These are phyloP conservation scores for Crossocerus cetratus DNA, from an alignment of 2,888 invertebrate species.

Conservation along the genomic window DNA sequence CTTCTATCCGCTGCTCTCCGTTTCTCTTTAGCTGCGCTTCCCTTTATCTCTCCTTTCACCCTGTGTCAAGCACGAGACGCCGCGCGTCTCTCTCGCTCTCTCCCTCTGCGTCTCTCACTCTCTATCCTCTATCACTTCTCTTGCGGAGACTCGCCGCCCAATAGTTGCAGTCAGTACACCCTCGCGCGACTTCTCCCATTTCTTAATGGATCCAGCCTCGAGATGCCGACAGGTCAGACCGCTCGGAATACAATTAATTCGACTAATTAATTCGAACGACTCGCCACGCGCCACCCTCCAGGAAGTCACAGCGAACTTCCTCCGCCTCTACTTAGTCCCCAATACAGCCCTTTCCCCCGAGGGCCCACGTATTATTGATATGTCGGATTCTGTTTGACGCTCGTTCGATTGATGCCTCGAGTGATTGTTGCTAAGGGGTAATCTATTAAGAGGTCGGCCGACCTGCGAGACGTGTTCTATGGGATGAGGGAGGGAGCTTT, in stretches of 20 bases:
- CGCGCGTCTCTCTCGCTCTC: constrained; percentile 7
- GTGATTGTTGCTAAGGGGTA: constrained; percentile 16
- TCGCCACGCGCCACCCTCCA: constrained; percentile 30
- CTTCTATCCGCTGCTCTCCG: constrained; percentile 21
- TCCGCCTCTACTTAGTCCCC: neutral
- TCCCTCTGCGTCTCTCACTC: constrained; percentile 16
- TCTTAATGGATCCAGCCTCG: constrained; percentile 52
- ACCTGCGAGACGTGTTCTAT: constrained; percentile 12
- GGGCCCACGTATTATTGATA: constrained; percentile 12
- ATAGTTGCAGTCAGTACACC: constrained; percentile 39
- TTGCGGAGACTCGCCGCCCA: constrained; percentile 17
- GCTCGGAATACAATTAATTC: constrained; percentile 61
- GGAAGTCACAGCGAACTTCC: constrained; percentile 8
- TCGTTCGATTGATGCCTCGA: constrained; percentile 17
- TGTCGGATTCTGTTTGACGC: constrained; percentile 16
- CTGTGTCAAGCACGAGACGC: constrained; percentile 3
- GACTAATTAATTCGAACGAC: constrained; percentile 58
- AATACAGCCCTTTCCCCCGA: neutral
- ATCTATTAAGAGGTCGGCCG: constrained; percentile 15
- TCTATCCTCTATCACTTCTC: constrained; percentile 24
- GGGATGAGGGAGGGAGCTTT: constrained; percentile 15
- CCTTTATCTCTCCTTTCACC: neutral
- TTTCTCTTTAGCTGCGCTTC: constrained; percentile 1
- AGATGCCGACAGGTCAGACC: constrained; percentile 38
- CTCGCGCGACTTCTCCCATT: constrained; percentile 38